Percentiles rank a stretch among this genome's conserved stretches.
Evolutionary conservation across 2,888 invertebrate species (phyloP).

Genomic region (Trachelus iudaicus): DNA sequence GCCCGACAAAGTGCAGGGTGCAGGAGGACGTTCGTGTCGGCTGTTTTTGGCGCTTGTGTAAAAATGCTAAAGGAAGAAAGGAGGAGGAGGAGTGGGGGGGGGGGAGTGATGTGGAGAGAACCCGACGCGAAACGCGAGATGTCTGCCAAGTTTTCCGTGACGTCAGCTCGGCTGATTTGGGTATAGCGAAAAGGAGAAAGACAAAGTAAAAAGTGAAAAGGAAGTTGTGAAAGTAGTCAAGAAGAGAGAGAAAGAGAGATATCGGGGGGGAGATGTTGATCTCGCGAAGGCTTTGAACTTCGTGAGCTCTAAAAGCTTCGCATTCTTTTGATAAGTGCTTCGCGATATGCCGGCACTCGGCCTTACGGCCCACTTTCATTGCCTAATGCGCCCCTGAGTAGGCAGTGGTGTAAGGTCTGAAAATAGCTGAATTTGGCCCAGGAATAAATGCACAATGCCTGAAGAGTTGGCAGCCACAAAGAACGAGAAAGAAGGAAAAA

Average conservation of each 20-base stretch:
- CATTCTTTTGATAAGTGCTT: constrained; percentile 44
- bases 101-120: not conserved
- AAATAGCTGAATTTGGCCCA: not conserved
- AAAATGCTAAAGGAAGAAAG: not conserved
- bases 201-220: not conserved
- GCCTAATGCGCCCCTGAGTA: constrained; percentile 18
- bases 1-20: not conserved
- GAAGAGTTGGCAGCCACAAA: not conserved
- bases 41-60: not conserved
- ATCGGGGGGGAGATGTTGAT: not conserved
- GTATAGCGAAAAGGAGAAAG: constrained; percentile 10
- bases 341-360: constrained; percentile 6
- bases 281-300: constrained; percentile 32
- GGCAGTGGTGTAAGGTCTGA: not conserved
- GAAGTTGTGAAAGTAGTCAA: constrained; percentile 21
- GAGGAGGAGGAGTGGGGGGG: too few species aligned
- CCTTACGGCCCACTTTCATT: constrained; percentile 20
- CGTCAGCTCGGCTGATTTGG: not conserved
- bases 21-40: not conserved
- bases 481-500: not conserved
- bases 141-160: not conserved
- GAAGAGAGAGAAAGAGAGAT: not conserved
- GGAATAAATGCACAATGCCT: not conserved
- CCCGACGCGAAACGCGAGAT: not conserved
- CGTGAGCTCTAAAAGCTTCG: constrained; percentile 46